A percentile compares a stretch with the other conserved stretches of the same genome.
phyloP scores from a whole-genome alignment of 2,888 invertebrate genomes.

The Pemphredon lugubris region DNA sequence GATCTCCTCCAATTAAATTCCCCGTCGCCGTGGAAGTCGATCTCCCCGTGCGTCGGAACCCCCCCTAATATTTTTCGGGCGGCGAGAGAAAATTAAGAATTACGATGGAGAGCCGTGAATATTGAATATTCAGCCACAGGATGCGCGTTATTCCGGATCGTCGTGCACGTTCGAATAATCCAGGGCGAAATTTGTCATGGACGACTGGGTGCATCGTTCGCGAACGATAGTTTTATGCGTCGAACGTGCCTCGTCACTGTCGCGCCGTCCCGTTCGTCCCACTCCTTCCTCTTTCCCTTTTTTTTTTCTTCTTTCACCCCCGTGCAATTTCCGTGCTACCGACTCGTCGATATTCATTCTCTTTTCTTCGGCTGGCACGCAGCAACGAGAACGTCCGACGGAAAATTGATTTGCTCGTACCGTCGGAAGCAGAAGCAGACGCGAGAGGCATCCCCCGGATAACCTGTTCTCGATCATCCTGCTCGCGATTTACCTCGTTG shows the following conservation, averaged over 20 bases:
- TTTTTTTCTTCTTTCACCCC: background rate
- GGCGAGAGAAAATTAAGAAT: too few relatives aligned
- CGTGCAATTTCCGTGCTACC: conserved; percentile 59
- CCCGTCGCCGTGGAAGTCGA: too few relatives aligned
- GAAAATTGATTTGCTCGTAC: conserved; percentile 59
- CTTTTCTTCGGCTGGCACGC: conserved; percentile 52
- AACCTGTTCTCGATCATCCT: background rate
- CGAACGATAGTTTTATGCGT: conserved; percentile 48
- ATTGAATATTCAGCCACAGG: too few relatives aligned
- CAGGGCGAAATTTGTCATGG: conserved; percentile 49
- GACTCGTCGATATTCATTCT: conserved; percentile 63
- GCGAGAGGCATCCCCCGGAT: background rate
- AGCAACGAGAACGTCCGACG: conserved; percentile 38
- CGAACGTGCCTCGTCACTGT: conserved; percentile 55
- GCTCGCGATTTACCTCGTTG: background rate
- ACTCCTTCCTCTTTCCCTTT: conserved; percentile 18
- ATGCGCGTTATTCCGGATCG: conserved; percentile 47
- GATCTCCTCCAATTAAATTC: too few relatives aligned
- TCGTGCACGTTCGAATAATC: conserved; percentile 45
- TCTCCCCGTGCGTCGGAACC: too few relatives aligned
- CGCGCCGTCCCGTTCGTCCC: conserved; percentile 34
- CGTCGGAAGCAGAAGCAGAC: conserved; percentile 28
- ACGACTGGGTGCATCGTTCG: conserved; percentile 48
- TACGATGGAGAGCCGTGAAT: too few relatives aligned
- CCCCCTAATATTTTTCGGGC: too few relatives aligned